A percentile compares a stretch with the other conserved stretches of the same genome.
These are phyloP conservation scores for Odocoileus hemionus DNA, from an alignment of 2,113 vertebrate species.

Conservation along the genomic window DNA sequence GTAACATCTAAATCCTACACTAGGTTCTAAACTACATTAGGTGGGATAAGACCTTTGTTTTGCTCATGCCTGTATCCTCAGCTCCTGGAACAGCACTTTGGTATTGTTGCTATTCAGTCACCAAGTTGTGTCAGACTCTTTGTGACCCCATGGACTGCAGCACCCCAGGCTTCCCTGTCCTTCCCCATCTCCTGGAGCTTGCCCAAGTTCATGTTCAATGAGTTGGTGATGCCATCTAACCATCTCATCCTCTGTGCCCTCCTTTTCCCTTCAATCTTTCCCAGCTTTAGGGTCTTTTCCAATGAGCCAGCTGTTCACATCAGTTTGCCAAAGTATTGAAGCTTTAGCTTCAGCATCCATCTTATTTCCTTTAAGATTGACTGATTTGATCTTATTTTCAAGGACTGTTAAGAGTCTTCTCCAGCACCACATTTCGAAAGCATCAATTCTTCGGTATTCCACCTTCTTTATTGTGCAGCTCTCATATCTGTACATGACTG, in stretches of 20 bases:
- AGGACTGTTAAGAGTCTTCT: not conserved
- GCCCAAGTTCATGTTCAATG: not conserved
- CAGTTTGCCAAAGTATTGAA: not conserved
- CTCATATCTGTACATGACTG: not conserved
- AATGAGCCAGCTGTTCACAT: not conserved
- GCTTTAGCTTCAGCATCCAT: not conserved
- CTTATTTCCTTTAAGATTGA: not conserved
- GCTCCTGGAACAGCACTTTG: not conserved
- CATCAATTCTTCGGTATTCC: rapidly evolving
- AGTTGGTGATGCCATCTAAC: not conserved
- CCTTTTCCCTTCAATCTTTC: not conserved
- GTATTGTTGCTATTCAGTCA: not conserved
- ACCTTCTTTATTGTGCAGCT: not conserved
- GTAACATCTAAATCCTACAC: not conserved
- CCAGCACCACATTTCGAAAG: not conserved
- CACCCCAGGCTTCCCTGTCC: not conserved
- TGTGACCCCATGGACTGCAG: not conserved
- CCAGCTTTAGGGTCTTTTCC: not conserved
- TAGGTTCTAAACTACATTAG: not conserved
- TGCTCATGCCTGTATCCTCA: not conserved
- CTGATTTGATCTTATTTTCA: not conserved
- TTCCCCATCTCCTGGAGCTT: not conserved
- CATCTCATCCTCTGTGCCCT: rapidly evolving
- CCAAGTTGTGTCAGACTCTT: not conserved
- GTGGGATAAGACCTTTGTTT: not conserved